Percentiles rank a stretch among this genome's conserved stretches.
These are phyloP conservation scores for Morone chrysops DNA, from an alignment of 2,113 vertebrate species.

Conservation along the genomic window DNA sequence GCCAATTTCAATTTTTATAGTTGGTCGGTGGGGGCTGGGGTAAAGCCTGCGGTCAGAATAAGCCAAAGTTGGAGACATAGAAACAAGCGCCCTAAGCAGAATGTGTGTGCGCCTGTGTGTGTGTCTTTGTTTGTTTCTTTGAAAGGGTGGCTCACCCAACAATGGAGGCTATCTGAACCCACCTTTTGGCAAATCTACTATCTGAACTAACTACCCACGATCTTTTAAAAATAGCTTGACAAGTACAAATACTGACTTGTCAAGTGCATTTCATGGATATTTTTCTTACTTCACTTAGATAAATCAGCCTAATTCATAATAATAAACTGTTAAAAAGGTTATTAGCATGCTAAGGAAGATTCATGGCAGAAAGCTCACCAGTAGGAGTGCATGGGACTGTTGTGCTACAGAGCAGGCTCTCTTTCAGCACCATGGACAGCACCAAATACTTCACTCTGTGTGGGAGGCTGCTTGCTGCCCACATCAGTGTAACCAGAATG, in stretches of 20 bases:
- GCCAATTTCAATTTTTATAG: constrained; percentile 71
- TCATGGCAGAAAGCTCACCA: not conserved
- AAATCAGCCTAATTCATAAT: constrained; percentile 8
- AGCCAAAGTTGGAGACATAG: constrained; percentile 46
- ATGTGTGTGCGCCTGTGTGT: not conserved
- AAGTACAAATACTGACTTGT: not conserved
- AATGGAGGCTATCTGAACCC: constrained; percentile 8
- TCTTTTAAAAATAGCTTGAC: not conserved
- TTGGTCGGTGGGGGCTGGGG: constrained; percentile 29
- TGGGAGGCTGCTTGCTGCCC: constrained; percentile 25
- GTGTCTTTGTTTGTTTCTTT: constrained; percentile 18
- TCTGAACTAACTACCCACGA: not conserved
- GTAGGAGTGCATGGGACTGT: not conserved
- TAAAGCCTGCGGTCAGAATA: constrained; percentile 45
- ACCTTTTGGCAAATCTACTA: not conserved
- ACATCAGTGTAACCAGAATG: constrained; percentile 14
- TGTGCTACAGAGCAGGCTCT: constrained; percentile 10
- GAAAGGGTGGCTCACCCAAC: constrained; percentile 23
- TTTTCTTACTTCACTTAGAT: not conserved
- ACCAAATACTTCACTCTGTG: constrained; percentile 17
- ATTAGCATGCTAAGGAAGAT: constrained; percentile 25
- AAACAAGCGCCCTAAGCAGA: constrained; percentile 44
- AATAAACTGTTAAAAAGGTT: not conserved
- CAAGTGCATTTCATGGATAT: not conserved
- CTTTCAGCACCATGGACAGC: constrained; percentile 67